Conservation (phyloP, 2,797 vertebrate genomes). For the Macroramphosus scolopax region DNA sequence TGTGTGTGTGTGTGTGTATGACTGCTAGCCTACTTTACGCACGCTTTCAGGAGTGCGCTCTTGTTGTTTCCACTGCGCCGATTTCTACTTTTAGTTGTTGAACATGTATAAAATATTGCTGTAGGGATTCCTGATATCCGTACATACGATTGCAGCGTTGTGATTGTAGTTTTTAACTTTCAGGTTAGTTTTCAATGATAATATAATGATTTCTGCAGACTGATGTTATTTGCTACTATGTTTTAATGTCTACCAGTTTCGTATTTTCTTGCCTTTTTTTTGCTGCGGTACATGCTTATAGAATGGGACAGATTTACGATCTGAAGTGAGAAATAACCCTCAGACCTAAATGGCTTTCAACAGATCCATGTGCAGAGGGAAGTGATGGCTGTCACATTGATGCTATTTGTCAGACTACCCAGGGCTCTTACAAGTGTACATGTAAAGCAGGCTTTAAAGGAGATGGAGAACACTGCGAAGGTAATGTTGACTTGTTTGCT, state of each 20-base stretch:
- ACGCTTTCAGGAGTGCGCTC: constrained; percentile 63
- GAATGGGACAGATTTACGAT: no score
- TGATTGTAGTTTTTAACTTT: no score
- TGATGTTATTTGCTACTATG: no score
- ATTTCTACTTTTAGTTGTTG: constrained; percentile 18
- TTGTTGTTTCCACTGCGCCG: constrained; percentile 38
- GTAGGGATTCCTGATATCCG: no score
- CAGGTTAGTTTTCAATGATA: no score
- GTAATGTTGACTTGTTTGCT: constrained; percentile 68
- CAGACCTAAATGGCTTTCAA: constrained; percentile 50
- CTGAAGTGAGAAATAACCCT: not conserved
- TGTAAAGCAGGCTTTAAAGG: constrained; percentile 94
- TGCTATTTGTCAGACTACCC: constrained; percentile 94
- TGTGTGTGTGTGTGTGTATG: constrained; percentile 6
- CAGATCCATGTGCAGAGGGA: constrained; percentile 89
- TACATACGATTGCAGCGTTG: no score
- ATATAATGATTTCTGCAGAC: no score
- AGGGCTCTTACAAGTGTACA: constrained; percentile 90
- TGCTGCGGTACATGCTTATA: not conserved
- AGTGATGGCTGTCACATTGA: constrained; percentile 93
- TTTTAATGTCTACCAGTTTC: not conserved
- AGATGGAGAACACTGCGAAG: constrained; percentile 89
- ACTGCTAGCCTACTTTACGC: constrained; percentile 62
- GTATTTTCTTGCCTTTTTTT: not conserved
- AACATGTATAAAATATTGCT: not conserved